phyloP scores from a whole-genome alignment of 2,113 vertebrate genomes.

The Saimiri boliviensis region DNA sequence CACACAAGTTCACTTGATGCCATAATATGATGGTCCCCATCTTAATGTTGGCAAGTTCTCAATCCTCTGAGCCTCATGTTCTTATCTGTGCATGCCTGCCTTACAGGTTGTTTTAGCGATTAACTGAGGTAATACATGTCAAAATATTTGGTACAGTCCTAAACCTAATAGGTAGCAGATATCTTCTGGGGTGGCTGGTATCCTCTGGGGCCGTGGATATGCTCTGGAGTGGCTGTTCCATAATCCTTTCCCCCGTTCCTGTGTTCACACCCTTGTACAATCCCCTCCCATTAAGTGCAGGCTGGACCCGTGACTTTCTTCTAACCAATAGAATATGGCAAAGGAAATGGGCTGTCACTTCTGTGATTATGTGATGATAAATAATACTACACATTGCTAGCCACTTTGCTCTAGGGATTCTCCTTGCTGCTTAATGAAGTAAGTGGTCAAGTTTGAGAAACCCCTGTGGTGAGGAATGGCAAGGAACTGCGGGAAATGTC shows the following conservation, averaged over 20 bases:
- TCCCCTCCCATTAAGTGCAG: not conserved
- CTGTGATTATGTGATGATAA: not conserved
- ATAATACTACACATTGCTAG: not conserved
- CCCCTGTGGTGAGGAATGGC: not conserved
- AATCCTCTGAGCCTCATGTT: not conserved
- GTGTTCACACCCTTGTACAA: not conserved
- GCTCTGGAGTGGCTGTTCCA: not conserved
- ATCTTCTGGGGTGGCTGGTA: not conserved
- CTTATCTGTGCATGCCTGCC: not conserved
- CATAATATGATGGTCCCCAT: not conserved
- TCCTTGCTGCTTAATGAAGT: not conserved
- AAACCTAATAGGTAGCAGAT: not conserved
- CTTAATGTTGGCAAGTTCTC: not conserved
- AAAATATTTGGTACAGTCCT: not conserved
- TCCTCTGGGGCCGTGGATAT: not conserved
- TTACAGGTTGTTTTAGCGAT: not conserved
- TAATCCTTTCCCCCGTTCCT: not conserved
- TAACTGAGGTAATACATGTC: not conserved
- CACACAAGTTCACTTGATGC: not conserved
- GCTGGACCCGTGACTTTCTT: not conserved
- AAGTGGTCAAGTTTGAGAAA: not conserved
- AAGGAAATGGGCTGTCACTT: not conserved
- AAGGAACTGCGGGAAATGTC: not conserved
- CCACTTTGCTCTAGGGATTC: not conserved
- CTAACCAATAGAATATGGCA: not conserved